Evolutionary conservation across 2,888 invertebrate genomes (phyloP).

Genomic region (Apamea anceps): DNA sequence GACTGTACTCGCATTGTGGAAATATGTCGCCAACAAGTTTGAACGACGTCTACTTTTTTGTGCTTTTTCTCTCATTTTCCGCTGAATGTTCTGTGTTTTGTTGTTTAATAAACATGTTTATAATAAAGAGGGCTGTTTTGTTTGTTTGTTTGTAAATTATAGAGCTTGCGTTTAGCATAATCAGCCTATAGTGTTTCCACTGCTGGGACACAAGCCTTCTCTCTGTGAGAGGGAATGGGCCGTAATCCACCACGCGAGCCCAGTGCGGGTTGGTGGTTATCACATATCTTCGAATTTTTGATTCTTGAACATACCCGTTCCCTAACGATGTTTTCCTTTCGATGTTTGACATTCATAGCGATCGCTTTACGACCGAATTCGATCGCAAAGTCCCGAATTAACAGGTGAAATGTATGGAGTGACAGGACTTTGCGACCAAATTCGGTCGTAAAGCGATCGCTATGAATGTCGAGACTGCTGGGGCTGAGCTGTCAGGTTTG

Average conservation of each 20-base stretch:
- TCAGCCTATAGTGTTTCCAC: not conserved
- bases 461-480: too few species aligned
- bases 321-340: too few species aligned
- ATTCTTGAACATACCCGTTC: too few species aligned
- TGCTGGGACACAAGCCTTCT: not conserved
- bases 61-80: conserved; percentile 35
- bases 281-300: too few species aligned
- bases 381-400: too few species aligned
- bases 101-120: conserved; percentile 26
- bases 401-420: too few species aligned
- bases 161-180: not conserved
- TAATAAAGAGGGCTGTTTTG: not conserved
- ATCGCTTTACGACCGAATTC: too few species aligned
- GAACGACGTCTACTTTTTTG: conserved; percentile 45
- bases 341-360: too few species aligned
- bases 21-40: conserved; percentile 57
- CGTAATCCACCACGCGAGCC: not conserved
- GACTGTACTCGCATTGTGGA: conserved; percentile 49
- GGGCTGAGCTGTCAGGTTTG: not conserved
- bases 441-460: too few species aligned
- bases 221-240: not conserved
- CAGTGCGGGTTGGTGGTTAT: not conserved
- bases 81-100: conserved; percentile 25
- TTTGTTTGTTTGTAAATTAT: conserved; percentile 17
- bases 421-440: too few species aligned